phyloP scores from a whole-genome alignment of 1,140 invertebrate species.

The Apocrypta bakeri region DNA sequence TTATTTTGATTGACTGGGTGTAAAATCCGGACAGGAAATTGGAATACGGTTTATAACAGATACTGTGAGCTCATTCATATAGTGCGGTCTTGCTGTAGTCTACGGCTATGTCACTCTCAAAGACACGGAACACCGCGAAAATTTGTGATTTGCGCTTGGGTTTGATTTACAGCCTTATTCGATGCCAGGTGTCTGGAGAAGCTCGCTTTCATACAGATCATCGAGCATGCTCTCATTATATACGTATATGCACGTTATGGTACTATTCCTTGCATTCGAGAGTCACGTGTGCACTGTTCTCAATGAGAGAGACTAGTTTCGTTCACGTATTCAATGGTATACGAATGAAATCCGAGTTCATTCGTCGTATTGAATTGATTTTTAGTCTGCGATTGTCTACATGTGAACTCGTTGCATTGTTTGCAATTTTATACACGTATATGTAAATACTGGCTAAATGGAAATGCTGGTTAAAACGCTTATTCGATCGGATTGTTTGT shows the following conservation, averaged over 20 bases:
- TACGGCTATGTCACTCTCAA: neutral
- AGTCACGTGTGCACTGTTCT: neutral
- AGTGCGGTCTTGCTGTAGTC: neutral
- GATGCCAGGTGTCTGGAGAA: no score
- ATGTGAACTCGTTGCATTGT: neutral
- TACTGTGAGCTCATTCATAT: neutral
- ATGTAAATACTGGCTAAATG: no score
- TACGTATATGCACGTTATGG: neutral
- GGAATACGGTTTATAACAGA: no score
- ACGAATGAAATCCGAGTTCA: neutral
- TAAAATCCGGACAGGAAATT: no score
- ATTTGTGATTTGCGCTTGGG: neutral
- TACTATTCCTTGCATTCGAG: neutral
- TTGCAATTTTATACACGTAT: neutral
- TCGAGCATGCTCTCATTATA: neutral
- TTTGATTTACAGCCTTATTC: no score
- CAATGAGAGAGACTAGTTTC: conserved; percentile 1
- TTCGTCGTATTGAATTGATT: neutral
- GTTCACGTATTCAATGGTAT: conserved; percentile 1
- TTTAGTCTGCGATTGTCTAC: neutral
- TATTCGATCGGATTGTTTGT: neutral
- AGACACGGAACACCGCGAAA: neutral
- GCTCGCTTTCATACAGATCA: neutral
- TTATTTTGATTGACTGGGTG: neutral
- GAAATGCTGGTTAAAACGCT: neutral